phyloP scores from a whole-genome alignment of 2,797 vertebrate species.

The Sciurus carolinensis region DNA sequence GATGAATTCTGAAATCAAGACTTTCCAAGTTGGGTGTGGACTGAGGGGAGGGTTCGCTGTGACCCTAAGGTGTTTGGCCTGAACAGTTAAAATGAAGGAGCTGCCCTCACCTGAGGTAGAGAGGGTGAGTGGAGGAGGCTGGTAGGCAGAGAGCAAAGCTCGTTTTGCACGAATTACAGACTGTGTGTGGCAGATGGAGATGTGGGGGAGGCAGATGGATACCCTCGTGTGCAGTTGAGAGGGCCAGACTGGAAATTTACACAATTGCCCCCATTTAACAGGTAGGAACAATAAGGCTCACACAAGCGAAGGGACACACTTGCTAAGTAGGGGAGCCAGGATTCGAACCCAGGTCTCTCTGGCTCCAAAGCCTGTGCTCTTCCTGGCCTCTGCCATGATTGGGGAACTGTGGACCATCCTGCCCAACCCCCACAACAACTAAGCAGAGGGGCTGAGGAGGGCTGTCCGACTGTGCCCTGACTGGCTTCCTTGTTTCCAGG shows the following conservation, averaged over 20 bases:
- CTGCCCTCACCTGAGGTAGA: not conserved
- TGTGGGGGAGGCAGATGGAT: not conserved
- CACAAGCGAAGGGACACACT: not conserved
- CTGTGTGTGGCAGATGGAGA: not conserved
- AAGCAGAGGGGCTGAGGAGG: not conserved
- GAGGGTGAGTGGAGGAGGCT: not conserved
- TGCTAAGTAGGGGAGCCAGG: not conserved
- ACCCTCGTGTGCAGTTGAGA: not conserved
- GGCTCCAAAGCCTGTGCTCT: not conserved
- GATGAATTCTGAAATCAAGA: not conserved
- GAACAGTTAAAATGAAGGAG: not conserved
- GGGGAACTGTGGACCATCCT: not conserved
- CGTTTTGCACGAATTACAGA: not conserved
- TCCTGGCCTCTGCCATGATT: not conserved
- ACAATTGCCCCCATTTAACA: conserved; percentile 13
- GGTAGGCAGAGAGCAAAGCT: not conserved
- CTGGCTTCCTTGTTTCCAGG: conserved; percentile 26
- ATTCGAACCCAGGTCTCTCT: not conserved
- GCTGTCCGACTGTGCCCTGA: not conserved
- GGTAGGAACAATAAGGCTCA: conserved; percentile 26
- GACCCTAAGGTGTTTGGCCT: not conserved
- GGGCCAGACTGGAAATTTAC: not conserved
- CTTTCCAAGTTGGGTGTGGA: not conserved
- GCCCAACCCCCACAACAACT: accelerated
- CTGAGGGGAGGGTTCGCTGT: accelerated